Base-by-base conservation (phyloP, 2,113 vertebrate genomes). In the Microcebus jonahi region DNA sequence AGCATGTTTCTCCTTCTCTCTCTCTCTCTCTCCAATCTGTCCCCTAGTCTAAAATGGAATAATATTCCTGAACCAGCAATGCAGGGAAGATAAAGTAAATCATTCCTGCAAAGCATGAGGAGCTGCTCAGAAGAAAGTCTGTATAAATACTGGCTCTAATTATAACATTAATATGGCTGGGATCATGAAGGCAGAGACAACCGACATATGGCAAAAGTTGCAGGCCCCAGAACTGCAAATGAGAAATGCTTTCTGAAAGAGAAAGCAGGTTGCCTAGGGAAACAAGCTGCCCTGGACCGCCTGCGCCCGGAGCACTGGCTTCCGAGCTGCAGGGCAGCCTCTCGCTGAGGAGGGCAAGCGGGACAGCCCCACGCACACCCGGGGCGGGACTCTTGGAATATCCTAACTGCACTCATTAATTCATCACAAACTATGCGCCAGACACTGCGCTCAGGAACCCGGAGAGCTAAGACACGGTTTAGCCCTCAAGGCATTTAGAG, bases 161-260 rank as follows among this genome's bases (percentile, higher is more conserved):
- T 87, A 94, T 97, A 97, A 96, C 97, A 91, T 91, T 96, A 97
- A 97, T 93, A 94, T 73, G 91, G 93, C 96, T 94, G 93, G 98
- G 96, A 94, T 94, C 95, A 95, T 13, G 50, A 59, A 95, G 89
- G 86, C 98, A 89, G 88, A 91, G 96, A 96, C 95, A 94, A 67
- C 90, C 82, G 65, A 81, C 97, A 96, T 97, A 97, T 94, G 97
- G 97, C 85, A 57, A 59, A 94, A 95, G 96, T 88, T 90, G 92
- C 97, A 55, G 92, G 96, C 94, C 97, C 89, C 85, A 80, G 96
- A 96, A 82, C 95, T 80, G 93, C 79, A 92, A 85, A 82, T 71
- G 93, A 94, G 94, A 91, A 31, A 65, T 77, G 94, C 93, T 81
- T 96, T 86, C 94, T 8, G 91, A 70, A 85, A 34, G 73, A 82